Evolutionary conservation across 2,113 vertebrate genomes (phyloP).

Genomic region (Pachyramphus minor): DNA sequence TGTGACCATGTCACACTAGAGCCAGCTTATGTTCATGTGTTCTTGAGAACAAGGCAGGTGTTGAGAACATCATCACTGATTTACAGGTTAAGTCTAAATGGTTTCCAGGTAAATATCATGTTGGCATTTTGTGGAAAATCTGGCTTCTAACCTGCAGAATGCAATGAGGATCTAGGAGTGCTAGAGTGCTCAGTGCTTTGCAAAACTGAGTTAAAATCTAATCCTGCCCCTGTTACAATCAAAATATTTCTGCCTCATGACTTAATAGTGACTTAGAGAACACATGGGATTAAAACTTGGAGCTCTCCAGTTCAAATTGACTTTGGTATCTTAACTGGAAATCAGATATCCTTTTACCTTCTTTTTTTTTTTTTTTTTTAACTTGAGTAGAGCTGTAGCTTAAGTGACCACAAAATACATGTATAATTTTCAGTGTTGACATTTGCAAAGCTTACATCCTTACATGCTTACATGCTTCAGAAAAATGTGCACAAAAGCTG

Average conservation of each 20-base stretch:
- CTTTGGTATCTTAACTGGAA: background rate
- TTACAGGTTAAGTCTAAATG: background rate
- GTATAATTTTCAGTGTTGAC: background rate
- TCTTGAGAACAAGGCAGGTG: background rate
- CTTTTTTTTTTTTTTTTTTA: too few species aligned
- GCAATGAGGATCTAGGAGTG: background rate
- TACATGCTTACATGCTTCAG: too few species aligned
- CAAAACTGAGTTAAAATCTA: background rate
- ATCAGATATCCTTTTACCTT: background rate
- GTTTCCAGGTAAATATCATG: background rate
- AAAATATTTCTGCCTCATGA: background rate
- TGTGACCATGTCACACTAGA: background rate
- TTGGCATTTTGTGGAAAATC: background rate
- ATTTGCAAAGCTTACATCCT: background rate
- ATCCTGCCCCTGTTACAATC: background rate
- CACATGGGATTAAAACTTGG: background rate
- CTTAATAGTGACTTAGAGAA: background rate
- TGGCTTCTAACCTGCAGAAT: background rate
- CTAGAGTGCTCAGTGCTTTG: background rate
- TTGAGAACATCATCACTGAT: background rate
- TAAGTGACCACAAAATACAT: fast-evolving
- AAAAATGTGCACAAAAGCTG: background rate
- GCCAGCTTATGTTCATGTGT: background rate
- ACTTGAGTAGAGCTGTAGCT: background rate
- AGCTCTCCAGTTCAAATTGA: background rate